Evolutionary conservation across 1,140 invertebrate genomes (phyloP).

Genomic region (Capitella teleta): DNA sequence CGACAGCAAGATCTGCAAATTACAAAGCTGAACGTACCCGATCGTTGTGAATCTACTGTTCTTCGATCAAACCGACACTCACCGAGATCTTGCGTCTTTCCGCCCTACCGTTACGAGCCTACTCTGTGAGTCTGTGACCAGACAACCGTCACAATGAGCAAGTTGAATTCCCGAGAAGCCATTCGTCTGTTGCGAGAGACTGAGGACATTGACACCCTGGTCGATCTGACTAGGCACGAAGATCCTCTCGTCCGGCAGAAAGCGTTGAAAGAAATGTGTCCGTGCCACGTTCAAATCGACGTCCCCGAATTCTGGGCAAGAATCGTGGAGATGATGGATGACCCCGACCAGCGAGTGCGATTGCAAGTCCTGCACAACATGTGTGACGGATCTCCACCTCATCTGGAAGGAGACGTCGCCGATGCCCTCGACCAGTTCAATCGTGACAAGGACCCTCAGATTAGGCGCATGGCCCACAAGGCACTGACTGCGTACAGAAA

Average conservation of each 20-base stretch:
- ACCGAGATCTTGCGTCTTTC: too few species aligned
- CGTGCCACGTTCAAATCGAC: conserved; percentile 34
- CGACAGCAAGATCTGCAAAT: too few species aligned
- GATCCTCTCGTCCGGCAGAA: conserved; percentile 26
- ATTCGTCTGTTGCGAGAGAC: conserved; percentile 27
- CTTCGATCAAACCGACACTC: too few species aligned
- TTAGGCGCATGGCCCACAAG: conserved; percentile 32
- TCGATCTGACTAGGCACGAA: conserved; percentile 28
- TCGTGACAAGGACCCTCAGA: conserved; percentile 24
- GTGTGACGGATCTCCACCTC: conserved; percentile 34
- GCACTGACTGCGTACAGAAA: conserved; percentile 26
- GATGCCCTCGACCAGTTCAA: conserved; percentile 32
- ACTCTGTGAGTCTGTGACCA: too few species aligned
- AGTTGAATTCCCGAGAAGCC: conserved; percentile 13
- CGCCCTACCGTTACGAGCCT: too few species aligned
- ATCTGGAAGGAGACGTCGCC: conserved; percentile 26
- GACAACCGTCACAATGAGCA: too few species aligned
- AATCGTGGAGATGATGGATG: conserved; percentile 31
- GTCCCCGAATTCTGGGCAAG: conserved; percentile 34
- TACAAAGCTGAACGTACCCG: too few species aligned
- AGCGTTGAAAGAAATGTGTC: conserved; percentile 37
- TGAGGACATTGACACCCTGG: conserved; percentile 30
- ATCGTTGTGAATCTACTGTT: too few species aligned
- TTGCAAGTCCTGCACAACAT: conserved; percentile 32
- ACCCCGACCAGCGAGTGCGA: conserved; percentile 22